Evolutionary conservation across 1,140 invertebrate genomes (phyloP), one percentile per base, ranked within the genome.

Genomic region (Monomorium pharaonis): DNA sequence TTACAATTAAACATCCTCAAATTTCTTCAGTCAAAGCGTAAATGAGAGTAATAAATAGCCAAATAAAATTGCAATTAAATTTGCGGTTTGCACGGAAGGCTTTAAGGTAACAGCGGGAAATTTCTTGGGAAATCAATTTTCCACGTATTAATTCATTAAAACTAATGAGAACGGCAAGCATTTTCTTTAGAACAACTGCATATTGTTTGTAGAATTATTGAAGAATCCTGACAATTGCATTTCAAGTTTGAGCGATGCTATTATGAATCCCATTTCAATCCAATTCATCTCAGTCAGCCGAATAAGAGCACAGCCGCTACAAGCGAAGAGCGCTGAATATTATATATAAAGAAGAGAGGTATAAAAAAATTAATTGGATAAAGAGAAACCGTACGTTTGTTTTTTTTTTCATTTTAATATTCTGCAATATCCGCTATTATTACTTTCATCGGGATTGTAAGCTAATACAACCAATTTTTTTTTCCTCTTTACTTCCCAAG

Each of bases 71-170:
- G 51, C 18, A 30, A 74, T 83, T 83, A 44, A 33, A 16, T 44
- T 12, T 69, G 51, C 24, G 37, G 42, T 14, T 33, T 51, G 27
- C 27, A 21, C 60, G 16, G 30, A n/a, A 0, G 2, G 14, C 14
- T 72, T 44, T 56, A 72, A 74, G 1, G 51, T 24, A 83, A 72
- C 37, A 44, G n/a, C 9, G 42, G 9, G 18, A 21, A 74, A 83
- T 83, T 83, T 83, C 51, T 74, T 33, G 67, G 14, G 5, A 58
- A 60, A 74, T 83, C 51, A 74, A 60, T 83, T 83, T 58, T 44
- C 54, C 37, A 69, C 65, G 51, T 58, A 56, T 72, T 81, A 56
- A 58, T 72, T 72, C 49, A 60, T 83, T 44, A 54, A 47, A 72
- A 30, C 6, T 83, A 72, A 83, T 74, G 37, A 47, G 12, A 70